Conservation (phyloP, 2,113 vertebrate genomes). For the Irena cyanogastra region DNA sequence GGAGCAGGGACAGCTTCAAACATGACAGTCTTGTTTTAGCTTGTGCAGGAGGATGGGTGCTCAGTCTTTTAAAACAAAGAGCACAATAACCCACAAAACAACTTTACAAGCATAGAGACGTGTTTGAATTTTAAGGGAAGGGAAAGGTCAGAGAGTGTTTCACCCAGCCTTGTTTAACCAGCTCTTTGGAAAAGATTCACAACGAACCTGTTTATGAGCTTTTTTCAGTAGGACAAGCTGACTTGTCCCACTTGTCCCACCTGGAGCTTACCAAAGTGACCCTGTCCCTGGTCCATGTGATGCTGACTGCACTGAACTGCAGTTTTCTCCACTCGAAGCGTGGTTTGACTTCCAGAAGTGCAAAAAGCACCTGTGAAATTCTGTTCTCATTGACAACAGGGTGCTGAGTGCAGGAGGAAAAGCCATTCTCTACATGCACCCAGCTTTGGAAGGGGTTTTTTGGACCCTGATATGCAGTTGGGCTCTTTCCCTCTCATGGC, state of each 20-base stretch:
- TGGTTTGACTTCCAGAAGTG: neutral
- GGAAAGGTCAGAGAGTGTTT: neutral
- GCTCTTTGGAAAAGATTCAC: neutral
- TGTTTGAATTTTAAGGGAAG: neutral
- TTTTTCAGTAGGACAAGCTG: neutral
- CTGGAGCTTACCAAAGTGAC: neutral
- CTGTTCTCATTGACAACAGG: neutral
- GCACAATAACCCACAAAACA: neutral
- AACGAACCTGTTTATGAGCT: neutral
- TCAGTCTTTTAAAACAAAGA: neutral
- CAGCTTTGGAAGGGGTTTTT: neutral
- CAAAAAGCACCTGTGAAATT: neutral
- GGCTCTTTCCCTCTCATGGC: neutral
- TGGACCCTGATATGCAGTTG: neutral
- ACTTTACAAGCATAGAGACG: neutral
- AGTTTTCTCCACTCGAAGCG: neutral
- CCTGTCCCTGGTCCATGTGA: neutral
- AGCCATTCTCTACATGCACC: neutral
- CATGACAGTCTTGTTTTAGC: neutral
- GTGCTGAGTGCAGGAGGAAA: rapidly evolving
- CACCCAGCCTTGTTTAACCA: neutral
- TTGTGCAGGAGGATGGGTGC: neutral
- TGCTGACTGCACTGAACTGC: neutral
- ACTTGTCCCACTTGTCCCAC: neutral
- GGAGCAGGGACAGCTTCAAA: neutral